phyloP scores from a whole-genome alignment of 2,113 vertebrate genomes.

The Odocoileus hemionus region DNA sequence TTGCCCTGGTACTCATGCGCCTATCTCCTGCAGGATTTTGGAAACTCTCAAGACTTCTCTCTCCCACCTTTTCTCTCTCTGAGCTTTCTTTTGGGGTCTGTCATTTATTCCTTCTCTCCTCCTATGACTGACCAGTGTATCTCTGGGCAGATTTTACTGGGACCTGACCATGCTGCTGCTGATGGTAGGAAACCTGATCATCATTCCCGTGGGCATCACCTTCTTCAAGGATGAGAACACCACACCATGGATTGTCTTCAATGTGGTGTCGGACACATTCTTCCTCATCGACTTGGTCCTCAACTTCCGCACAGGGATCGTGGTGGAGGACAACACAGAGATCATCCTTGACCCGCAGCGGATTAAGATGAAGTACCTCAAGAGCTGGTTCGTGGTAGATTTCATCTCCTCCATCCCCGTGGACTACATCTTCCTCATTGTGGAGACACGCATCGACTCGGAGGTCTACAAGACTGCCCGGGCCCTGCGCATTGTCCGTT shows the following conservation, averaged over 20 bases:
- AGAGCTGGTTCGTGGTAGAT: constrained; percentile 99
- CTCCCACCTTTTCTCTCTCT: background rate
- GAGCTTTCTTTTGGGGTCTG: background rate
- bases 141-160: constrained; percentile 95
- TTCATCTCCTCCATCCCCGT: constrained; percentile 99
- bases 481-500: constrained; percentile 96
- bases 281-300: constrained; percentile 99
- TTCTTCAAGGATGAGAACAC: constrained; percentile 99
- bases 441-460: constrained; percentile 97
- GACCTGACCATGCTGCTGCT: constrained; percentile 98
- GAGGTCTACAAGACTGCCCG: constrained; percentile 99
- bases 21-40: background rate
- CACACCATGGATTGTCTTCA: constrained; percentile 98
- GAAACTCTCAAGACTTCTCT: background rate
- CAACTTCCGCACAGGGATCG: constrained; percentile 98
- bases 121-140: constrained; percentile 49
- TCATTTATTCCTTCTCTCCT: background rate
- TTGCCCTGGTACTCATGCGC: background rate
- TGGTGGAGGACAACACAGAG: constrained; percentile 99
- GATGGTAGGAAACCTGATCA: constrained; percentile 99
- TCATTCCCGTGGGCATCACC: constrained; percentile 99
- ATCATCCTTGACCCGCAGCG: constrained; percentile 97
- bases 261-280: constrained; percentile 98
- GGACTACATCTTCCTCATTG: constrained; percentile 99
- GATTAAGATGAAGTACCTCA: constrained; percentile 98